These are phyloP conservation scores for Natator depressus DNA, from an alignment of 2,113 vertebrate species.

Conservation along the genomic window DNA sequence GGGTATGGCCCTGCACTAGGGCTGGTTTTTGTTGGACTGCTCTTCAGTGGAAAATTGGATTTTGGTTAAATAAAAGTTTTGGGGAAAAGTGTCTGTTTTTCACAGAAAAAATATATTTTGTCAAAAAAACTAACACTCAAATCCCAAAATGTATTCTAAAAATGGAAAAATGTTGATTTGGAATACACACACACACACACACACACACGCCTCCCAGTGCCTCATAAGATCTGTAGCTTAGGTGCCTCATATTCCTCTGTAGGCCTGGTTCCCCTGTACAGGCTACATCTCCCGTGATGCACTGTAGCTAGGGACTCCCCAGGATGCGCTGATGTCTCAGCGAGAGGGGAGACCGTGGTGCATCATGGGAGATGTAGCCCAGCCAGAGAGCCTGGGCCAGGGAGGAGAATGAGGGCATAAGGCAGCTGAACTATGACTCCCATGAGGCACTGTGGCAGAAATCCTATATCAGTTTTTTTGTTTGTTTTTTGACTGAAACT, in stretches of 20 bases:
- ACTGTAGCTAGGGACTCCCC: not conserved
- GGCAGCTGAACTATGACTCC: not conserved
- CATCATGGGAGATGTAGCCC: not conserved
- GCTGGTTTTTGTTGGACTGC: not conserved
- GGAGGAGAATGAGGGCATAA: not conserved
- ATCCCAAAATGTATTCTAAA: not conserved
- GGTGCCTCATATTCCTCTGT: not conserved
- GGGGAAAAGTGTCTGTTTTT: not conserved
- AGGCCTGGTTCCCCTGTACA: not conserved
- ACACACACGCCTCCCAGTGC: too few relatives aligned
- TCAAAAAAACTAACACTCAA: not conserved
- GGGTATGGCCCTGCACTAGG: not conserved
- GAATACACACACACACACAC: not conserved
- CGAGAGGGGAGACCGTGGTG: not conserved
- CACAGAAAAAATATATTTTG: not conserved
- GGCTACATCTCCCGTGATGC: not conserved
- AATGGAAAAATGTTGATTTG: not conserved
- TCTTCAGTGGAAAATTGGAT: not conserved
- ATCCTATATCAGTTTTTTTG: not conserved
- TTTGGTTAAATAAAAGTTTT: not conserved
- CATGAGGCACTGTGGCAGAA: not conserved
- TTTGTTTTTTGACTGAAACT: not conserved
- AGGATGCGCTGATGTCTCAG: not conserved
- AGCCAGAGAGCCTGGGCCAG: not conserved
- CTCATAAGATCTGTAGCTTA: too few relatives aligned